phyloP scores from a whole-genome alignment of 2,888 invertebrate genomes.

The Meghimatium bilineatum region DNA sequence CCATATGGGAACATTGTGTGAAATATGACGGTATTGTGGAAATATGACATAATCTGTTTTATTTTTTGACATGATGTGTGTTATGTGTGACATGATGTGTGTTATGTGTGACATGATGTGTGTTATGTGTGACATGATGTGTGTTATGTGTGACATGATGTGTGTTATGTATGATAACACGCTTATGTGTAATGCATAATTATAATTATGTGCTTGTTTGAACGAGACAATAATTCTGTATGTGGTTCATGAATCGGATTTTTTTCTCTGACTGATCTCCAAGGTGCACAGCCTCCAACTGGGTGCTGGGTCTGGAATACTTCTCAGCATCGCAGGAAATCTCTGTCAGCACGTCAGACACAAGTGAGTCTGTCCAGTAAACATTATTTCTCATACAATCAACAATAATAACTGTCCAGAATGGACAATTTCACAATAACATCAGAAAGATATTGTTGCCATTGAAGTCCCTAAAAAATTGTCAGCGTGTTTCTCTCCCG shows the following conservation, averaged over 20 bases:
- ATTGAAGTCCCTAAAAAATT: too few species aligned
- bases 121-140: too few species aligned
- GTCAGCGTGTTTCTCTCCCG: too few species aligned
- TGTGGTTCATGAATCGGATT: too few species aligned
- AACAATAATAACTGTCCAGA: too few species aligned
- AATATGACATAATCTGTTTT: too few species aligned
- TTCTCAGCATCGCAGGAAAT: constrained; percentile 1
- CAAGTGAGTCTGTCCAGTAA: neutral
- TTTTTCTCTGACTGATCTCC: too few species aligned
- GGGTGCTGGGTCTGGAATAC: neutral
- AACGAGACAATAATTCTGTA: neutral
- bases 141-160: neutral
- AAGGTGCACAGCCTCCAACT: constrained; percentile 13
- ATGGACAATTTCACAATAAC: too few species aligned
- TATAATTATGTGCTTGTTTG: neutral
- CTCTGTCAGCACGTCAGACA: neutral
- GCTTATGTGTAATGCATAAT: neutral
- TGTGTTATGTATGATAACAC: neutral
- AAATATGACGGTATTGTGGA: too few species aligned
- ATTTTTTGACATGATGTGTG: too few species aligned
- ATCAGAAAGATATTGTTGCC: too few species aligned
- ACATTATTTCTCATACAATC: neutral
- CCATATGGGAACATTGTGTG: too few species aligned
- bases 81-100: neutral
- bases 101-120: neutral